Evolutionary conservation across 2,113 vertebrate genomes (phyloP), one percentile per base, ranked within the genome.

Genomic region (Myrmophylax atrothorax): DNA sequence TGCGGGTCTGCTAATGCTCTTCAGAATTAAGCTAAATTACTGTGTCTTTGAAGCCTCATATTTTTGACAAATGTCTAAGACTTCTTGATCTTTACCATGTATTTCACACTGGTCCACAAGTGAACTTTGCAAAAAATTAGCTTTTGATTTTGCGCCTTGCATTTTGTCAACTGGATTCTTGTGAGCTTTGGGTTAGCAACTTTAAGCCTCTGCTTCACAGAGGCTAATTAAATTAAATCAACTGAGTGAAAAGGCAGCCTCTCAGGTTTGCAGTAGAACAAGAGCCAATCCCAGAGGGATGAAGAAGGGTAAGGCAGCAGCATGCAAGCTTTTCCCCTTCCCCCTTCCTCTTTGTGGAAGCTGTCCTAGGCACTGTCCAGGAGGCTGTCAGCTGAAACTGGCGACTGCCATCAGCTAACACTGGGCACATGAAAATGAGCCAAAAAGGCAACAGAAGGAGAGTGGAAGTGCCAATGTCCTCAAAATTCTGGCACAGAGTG

Each of bases 141-240:
- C 94, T 93, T 96, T 94, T 96, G 88, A 96, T 93, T 96, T 94
- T 94, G 76, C 14, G 3, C 73, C 75, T 95, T 91, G 64, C 64
- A 75, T 97, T 96, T 97, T 96, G 95, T 95, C 91, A 94, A 88
- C 84, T 67, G 60, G 80, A 95, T 92, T 70, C 91, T 95, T 88
- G 35, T 24, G 79, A 96, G 97, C 95, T 93, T 96, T 95, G 89
- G 80, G 95, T 97, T 94, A 95, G 91, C 90, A 93, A 95, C 94
- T 96, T 93, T 95, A 97, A 97, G 84, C 86, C 91, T 92, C 86
- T 93, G 94, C 92, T 94, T 96, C 93, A 90, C 78, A 94, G 58
- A 87, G 91, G 93, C 95, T 97, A 97, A 97, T 97, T 97, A 97
- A 97, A 96, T 97, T 96, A 97, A 94, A 95, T 79, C 94, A 97